Base-by-base conservation (phyloP, 2,888 invertebrate species). In the Polyploca ridens region DNA sequence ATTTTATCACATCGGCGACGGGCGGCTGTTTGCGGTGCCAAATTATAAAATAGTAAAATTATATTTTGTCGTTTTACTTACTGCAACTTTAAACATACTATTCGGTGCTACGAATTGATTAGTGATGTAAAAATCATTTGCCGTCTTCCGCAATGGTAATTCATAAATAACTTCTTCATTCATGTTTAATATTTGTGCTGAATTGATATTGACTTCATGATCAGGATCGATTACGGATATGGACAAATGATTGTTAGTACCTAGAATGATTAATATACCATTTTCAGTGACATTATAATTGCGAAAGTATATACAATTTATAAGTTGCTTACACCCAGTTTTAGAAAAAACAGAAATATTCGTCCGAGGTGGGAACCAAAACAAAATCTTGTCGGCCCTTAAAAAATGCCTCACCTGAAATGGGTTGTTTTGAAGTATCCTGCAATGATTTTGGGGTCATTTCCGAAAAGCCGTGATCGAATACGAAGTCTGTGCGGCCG, bases 401-500 rank as follows among this genome's bases (percentile, higher is more conserved):
- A n/a, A 0, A 58, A 8, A 58, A 58, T 14, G n/a, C 3, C 6
- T 14, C 62, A 13, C 77, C 81, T 67, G 44, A n/a, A 64, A 78
- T 80, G 16, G 41, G 41, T n/a, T 68, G 58, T 0, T 33, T 62
- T 11, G 77, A 80, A 38, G 33, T 65, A 33, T 63, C 71, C 0
- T 49, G 49, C 3, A 69, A 41, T 3, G 70, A 57, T 33, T 35
- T 77, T 3, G 77, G 75, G 57, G 59, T 62, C 27, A 66, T 54
- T 41, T 58, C 49, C 0, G 77, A 78, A 62, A 77, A 77, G 6
- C 77, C 77, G 57, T 75, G 74, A 6, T 57, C 62, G 35, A 79
- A 76, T 27, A 62, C 60, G 57, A 79, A 79, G 33, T 79, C 75
- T 8, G 78, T 76, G 16, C 72, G 69, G 16, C 73, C 66, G 13